phyloP scores from a whole-genome alignment of 1,140 invertebrate genomes.

The Xylocopa sonorina region DNA sequence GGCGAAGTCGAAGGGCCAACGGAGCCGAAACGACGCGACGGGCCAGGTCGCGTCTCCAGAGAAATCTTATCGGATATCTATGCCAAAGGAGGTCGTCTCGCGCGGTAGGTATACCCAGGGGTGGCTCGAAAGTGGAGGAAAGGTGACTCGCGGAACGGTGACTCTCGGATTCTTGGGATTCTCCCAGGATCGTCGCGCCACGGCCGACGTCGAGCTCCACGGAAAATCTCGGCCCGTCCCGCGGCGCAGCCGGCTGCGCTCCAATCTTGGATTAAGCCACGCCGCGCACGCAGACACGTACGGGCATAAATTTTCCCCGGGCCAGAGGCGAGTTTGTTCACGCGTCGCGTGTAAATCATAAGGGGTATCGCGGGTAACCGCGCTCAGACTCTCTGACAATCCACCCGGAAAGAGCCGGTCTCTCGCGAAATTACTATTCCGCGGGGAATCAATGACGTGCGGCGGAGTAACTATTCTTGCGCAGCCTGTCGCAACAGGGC shows the following conservation, averaged over 20 bases:
- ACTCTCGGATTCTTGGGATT: conserved; percentile 47
- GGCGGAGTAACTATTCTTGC: too few relatives aligned
- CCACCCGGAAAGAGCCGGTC: too few relatives aligned
- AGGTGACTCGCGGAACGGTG: conserved; percentile 35
- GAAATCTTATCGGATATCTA: conserved; percentile 69
- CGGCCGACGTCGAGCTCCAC: not conserved
- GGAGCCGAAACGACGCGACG: conserved; percentile 15
- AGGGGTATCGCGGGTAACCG: not conserved
- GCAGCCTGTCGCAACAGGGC: too few relatives aligned
- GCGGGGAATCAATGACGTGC: too few relatives aligned
- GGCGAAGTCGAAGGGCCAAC: not conserved
- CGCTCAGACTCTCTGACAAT: too few relatives aligned
- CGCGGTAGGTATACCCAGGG: conserved; percentile 32
- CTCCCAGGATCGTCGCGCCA: not conserved
- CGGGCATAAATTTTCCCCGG: conserved; percentile 42
- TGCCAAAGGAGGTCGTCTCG: conserved; percentile 53
- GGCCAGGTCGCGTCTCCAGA: conserved; percentile 51
- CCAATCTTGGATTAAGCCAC: conserved; percentile 63
- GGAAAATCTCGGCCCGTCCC: conserved; percentile 17
- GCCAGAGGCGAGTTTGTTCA: not conserved
- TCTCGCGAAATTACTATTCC: too few relatives aligned
- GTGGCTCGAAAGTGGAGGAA: not conserved
- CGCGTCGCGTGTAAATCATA: conserved; percentile 31
- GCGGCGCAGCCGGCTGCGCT: not conserved
- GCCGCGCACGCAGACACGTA: conserved; percentile 18